Conservation (phyloP, 2,888 invertebrate species). For the Chrysomela aeneicollis region DNA sequence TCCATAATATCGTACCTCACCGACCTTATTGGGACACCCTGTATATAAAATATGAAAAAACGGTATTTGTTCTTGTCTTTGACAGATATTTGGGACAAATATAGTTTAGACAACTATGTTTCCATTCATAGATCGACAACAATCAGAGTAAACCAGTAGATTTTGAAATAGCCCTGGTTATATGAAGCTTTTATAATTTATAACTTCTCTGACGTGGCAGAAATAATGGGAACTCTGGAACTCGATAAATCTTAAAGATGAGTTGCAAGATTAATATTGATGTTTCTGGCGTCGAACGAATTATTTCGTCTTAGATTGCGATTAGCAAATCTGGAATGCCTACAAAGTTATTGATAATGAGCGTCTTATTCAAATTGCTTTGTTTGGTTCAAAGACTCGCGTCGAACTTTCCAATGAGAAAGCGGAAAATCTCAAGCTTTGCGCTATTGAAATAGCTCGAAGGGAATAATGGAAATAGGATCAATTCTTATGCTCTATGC, state of each 20-base stretch:
- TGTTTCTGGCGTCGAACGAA: not conserved
- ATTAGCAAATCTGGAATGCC: not conserved
- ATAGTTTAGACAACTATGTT: too few relatives aligned
- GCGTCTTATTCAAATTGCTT: constrained; percentile 30
- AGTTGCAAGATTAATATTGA: not conserved
- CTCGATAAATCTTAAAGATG: not conserved
- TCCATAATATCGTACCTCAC: too few relatives aligned
- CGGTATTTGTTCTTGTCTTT: too few relatives aligned
- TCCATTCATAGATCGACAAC: too few relatives aligned
- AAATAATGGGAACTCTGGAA: too few relatives aligned
- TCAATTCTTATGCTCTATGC: constrained; percentile 13
- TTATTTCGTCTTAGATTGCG: not conserved
- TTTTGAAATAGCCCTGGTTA: too few relatives aligned
- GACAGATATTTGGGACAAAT: too few relatives aligned
- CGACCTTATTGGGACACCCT: too few relatives aligned
- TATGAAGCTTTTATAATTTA: too few relatives aligned
- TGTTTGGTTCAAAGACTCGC: constrained; percentile 22
- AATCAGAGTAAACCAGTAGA: too few relatives aligned
- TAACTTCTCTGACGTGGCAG: too few relatives aligned
- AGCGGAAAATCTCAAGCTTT: constrained; percentile 22
- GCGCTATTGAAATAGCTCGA: constrained; percentile 27
- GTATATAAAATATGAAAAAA: too few relatives aligned
- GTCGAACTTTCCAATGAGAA: constrained; percentile 7
- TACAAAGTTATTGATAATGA: constrained; percentile 27
- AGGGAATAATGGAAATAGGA: constrained; percentile 26